These are phyloP conservation scores for Onychostruthus taczanowskii DNA, from an alignment of 2,113 vertebrate species.

Conservation along the genomic window DNA sequence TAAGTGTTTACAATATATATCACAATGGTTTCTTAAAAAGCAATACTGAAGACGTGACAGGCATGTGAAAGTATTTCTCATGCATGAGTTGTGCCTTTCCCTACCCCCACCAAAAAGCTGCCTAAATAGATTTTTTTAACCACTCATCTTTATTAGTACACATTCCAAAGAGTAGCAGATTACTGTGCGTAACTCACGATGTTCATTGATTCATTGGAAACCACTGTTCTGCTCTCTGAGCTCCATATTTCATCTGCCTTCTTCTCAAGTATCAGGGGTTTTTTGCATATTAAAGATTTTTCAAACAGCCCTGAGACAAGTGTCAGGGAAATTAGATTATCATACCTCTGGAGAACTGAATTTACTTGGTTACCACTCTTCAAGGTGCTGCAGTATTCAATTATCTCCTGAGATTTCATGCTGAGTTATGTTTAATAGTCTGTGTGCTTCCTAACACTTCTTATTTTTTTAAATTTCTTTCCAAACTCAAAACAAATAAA, in stretches of 20 bases:
- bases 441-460: not conserved
- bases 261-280: not conserved
- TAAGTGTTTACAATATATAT: not conserved
- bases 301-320: not conserved
- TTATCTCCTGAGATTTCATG: slow-evolving; percentile 1
- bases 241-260: not conserved
- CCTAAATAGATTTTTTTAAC: not conserved
- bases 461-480: not conserved
- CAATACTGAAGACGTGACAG: not conserved
- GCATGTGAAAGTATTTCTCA: not conserved
- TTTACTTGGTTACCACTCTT: not conserved
- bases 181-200: accelerated
- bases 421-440: not conserved
- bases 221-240: not conserved
- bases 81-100: not conserved
- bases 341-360: not conserved
- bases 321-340: not conserved
- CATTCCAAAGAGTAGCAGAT: not conserved
- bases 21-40: not conserved
- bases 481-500: not conserved
- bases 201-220: not conserved
- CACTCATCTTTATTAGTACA: not conserved
- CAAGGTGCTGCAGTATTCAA: not conserved
- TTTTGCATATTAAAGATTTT: not conserved
- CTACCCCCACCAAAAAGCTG: not conserved